Conservation (phyloP, 2,888 invertebrate species). For the Pheosia gnoma region DNA sequence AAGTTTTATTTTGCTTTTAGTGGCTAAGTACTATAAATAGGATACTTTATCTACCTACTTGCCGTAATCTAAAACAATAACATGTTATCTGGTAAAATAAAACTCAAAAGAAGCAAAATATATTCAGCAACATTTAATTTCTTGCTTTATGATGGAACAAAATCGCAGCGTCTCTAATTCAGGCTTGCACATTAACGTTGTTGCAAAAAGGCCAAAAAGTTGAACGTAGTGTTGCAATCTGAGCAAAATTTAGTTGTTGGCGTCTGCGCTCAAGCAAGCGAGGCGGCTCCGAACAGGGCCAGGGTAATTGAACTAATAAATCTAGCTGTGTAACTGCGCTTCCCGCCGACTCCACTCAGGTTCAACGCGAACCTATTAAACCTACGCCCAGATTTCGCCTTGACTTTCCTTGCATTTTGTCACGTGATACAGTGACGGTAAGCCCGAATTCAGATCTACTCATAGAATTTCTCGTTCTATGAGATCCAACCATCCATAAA, state of each 20-base stretch:
- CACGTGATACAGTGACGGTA: conserved; percentile 44
- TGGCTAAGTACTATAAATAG: too few relatives aligned
- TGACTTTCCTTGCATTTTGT: conserved; percentile 53
- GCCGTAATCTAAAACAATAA: too few relatives aligned
- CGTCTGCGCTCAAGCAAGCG: conserved; percentile 73
- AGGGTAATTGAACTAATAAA: conserved; percentile 83
- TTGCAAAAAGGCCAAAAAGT: conserved; percentile 43
- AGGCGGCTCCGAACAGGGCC: conserved; percentile 67
- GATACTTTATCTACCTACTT: too few relatives aligned
- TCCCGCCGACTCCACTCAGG: conserved; percentile 59
- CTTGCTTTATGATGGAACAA: neutral
- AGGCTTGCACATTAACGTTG: conserved; percentile 42
- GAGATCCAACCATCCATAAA: conserved; percentile 13
- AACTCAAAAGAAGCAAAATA: neutral
- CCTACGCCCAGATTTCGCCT: conserved; percentile 64
- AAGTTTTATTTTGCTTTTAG: too few relatives aligned
- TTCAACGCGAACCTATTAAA: conserved; percentile 76
- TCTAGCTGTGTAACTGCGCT: conserved; percentile 73
- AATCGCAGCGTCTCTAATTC: conserved; percentile 34
- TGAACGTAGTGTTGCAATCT: conserved; percentile 60
- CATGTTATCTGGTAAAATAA: neutral
- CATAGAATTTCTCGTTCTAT: conserved; percentile 29
- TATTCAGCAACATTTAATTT: neutral
- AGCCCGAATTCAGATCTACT: conserved; percentile 29
- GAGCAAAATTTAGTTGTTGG: conserved; percentile 76